These are phyloP conservation scores for Rambutsinella grinnellia DNA, from an alignment of 2,888 invertebrate species.

Conservation along the genomic window DNA sequence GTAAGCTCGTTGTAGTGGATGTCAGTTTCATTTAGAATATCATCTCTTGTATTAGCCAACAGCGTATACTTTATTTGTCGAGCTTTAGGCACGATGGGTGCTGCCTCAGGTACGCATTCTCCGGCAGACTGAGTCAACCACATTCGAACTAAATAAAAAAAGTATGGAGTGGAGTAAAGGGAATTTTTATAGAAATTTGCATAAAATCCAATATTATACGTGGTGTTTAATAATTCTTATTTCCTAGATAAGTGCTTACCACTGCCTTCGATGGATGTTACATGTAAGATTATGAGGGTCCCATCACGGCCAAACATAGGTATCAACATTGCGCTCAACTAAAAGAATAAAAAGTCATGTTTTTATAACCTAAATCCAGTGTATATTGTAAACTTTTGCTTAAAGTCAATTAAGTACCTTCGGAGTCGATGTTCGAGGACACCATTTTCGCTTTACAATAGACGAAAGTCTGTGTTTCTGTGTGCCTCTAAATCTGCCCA, in stretches of 20 bases:
- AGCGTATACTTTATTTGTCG: too few relatives aligned
- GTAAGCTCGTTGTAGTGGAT: conserved; percentile 32
- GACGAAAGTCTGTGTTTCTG: not conserved
- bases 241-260: too few relatives aligned
- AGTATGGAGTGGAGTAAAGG: too few relatives aligned
- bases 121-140: not conserved
- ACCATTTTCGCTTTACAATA: conserved; percentile 53
- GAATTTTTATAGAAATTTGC: too few relatives aligned
- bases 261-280: conserved; percentile 49
- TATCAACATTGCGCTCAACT: conserved; percentile 33
- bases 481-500: not conserved
- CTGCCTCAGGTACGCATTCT: conserved; percentile 9
- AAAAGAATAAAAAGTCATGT: not conserved
- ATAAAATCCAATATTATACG: too few relatives aligned
- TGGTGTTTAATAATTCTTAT: too few relatives aligned
- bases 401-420: conserved; percentile 2
- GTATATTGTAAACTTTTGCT: not conserved
- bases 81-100: not conserved
- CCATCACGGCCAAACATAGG: conserved; percentile 45
- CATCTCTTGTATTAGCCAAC: too few relatives aligned
- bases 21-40: conserved; percentile 35
- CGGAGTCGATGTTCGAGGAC: conserved; percentile 33
- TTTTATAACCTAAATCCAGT: not conserved
- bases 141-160: conserved; percentile 12
- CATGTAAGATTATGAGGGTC: conserved; percentile 47